Conservation (phyloP, 2,113 vertebrate genomes). For the Entosphenus tridentatus region DNA sequence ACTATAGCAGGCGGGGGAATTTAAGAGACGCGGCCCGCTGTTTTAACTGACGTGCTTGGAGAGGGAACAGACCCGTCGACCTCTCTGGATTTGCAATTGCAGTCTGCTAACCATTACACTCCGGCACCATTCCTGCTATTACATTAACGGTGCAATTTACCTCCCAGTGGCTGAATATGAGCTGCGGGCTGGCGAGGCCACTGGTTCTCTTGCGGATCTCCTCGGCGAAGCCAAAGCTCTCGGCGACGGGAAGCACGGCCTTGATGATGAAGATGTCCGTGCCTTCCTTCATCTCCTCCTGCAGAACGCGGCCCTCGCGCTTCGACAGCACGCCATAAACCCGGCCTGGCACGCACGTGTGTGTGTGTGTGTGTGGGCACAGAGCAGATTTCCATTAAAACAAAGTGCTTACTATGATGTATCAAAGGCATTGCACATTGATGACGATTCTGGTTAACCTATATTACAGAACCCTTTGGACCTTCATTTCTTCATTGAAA, state of each 20-base stretch:
- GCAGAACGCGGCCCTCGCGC: slow-evolving; percentile 65
- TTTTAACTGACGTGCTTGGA: too few species aligned
- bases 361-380: slow-evolving; percentile 4
- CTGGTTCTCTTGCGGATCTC: slow-evolving; percentile 89
- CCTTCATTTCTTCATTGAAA: background rate
- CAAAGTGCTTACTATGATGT: background rate
- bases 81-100: too few species aligned
- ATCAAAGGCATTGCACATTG: background rate
- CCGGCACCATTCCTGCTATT: too few species aligned
- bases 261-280: slow-evolving; percentile 81
- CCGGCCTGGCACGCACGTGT: slow-evolving; percentile 28
- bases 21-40: too few species aligned
- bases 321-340: slow-evolving; percentile 73
- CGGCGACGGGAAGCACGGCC: slow-evolving; percentile 70
- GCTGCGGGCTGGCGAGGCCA: slow-evolving; percentile 77
- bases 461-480: background rate
- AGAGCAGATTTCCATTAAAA: background rate
- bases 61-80: too few species aligned
- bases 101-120: too few species aligned
- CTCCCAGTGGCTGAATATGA: slow-evolving; percentile 99
- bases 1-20: too few species aligned
- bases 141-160: slow-evolving; percentile 22
- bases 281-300: slow-evolving; percentile 92
- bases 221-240: slow-evolving; percentile 91
- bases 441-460: background rate